Conservation (phyloP, 1,140 invertebrate genomes). For the Zelostemma sp. region DNA sequence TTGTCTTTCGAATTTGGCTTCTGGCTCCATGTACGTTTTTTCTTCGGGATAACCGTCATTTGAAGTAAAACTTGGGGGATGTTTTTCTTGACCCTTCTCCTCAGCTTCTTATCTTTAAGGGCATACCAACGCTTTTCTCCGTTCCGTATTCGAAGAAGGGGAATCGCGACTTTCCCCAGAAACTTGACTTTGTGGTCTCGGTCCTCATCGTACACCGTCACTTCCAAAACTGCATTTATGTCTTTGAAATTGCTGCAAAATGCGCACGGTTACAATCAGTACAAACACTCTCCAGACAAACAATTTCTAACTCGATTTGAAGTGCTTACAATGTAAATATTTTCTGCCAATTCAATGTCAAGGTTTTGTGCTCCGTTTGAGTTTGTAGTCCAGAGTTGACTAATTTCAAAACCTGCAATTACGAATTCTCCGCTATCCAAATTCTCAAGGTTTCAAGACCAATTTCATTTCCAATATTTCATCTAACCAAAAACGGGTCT, state of each 20-base stretch:
- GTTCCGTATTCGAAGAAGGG: constrained; percentile 88
- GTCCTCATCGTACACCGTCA: constrained; percentile 99
- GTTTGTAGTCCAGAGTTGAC: constrained; percentile 96
- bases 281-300: too few relatives aligned
- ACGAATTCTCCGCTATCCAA: too few relatives aligned
- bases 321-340: constrained; percentile 95
- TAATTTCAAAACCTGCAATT: constrained; percentile 95
- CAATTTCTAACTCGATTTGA: too few relatives aligned
- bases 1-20: constrained; percentile 95
- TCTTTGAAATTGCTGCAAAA: constrained; percentile 94
- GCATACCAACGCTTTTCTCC: constrained; percentile 96
- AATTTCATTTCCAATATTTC: too few relatives aligned
- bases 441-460: too few relatives aligned
- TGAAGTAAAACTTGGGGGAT: constrained; percentile 92
- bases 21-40: constrained; percentile 94
- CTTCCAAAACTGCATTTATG: constrained; percentile 94
- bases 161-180: constrained; percentile 93
- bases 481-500: constrained; percentile 99
- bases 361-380: constrained; percentile 98
- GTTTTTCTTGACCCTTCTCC: constrained; percentile 89
- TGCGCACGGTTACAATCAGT: too few relatives aligned
- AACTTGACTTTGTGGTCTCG: constrained; percentile 98
- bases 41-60: constrained; percentile 92
- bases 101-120: constrained; percentile 96
- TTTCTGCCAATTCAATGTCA: constrained; percentile 97